Evolutionary conservation across 2,888 invertebrate species (phyloP), one percentile per base, ranked within the genome.

Genomic region (Eueremaeus valkanovi): DNA sequence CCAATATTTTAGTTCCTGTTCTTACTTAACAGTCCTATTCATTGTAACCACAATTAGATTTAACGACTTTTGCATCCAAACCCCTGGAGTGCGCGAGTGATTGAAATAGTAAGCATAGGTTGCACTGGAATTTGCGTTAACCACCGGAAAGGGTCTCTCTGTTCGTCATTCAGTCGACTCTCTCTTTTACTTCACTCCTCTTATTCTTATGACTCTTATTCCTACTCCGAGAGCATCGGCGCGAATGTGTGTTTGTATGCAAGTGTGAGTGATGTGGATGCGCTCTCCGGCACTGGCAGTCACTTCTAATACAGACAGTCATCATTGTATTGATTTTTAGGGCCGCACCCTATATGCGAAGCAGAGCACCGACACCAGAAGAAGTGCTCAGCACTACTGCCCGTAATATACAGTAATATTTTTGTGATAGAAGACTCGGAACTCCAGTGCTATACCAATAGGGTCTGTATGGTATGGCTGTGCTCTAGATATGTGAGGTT

Each of bases 331-430:
- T 63, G 63, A 63, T 63, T 63, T 63, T 63, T 63, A 33, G 63
- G 55, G 63, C 63, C 63, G 63, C 63, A 63, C 63, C 63, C 63
- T 63, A 63, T 63, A 63, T 33, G 63, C 63, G 63, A 63, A 63
- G 63, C 63, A 63, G 18, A 51, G 27, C 55, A 2, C 45, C 45
- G 45, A 45, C 45, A 45, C 45, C 45, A 18, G 27, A 24, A 55
- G 27, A 13, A 24, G 24, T 27, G 27, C 24, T 24, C 55, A 55
- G 21, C 24, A 55, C 55, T 27, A 27, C 2, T 27, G 27, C 27
- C 55, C 27, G 13, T 55, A 55, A 55, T 21, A 55, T 55, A 55
- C 24, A 21, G 55, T 27, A 24, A n/a, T 55, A 55, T 55, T 55
- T 9, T 55, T 27, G 55, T 27, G 2, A 24, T 9, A 27, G 11